Evolutionary conservation across 2,113 vertebrate genomes (phyloP).

Genomic region (Colinus virginianus): DNA sequence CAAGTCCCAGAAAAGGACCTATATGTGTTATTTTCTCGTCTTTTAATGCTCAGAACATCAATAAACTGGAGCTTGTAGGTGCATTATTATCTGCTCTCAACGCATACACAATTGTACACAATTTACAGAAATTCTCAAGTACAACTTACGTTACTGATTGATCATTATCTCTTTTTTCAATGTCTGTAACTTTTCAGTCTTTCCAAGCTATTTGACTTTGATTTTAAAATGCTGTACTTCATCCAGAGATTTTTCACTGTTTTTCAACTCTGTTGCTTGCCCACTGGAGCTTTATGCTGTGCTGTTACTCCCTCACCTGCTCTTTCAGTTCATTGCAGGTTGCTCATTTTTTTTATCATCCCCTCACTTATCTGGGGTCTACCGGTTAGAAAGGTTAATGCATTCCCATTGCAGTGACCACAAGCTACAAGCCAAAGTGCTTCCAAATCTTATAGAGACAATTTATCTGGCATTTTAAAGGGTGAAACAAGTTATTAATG

Average conservation of each 20-base stretch:
- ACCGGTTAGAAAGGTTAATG: not conserved
- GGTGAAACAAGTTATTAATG: not conserved
- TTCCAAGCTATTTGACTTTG: not conserved
- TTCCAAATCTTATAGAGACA: not conserved
- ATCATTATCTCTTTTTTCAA: not conserved
- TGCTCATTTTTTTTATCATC: not conserved
- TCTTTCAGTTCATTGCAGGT: conserved; percentile 65
- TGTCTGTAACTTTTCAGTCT: not conserved
- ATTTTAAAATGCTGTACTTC: not conserved
- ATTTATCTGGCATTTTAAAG: not conserved
- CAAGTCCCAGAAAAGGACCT: not conserved
- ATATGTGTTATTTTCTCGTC: not conserved
- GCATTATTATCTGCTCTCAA: not conserved
- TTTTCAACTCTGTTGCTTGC: not conserved
- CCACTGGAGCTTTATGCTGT: conserved; percentile 48
- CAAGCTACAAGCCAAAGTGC: not conserved
- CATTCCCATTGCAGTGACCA: not conserved
- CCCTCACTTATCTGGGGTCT: not conserved
- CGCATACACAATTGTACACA: not conserved
- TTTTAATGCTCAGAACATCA: not conserved
- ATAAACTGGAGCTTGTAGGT: not conserved
- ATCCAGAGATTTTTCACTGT: not conserved
- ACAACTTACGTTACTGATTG: not conserved
- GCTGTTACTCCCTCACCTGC: conserved; percentile 67
- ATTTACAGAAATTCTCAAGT: not conserved